phyloP scores from a whole-genome alignment of 2,797 vertebrate genomes.

The Oreortyx pictus region DNA sequence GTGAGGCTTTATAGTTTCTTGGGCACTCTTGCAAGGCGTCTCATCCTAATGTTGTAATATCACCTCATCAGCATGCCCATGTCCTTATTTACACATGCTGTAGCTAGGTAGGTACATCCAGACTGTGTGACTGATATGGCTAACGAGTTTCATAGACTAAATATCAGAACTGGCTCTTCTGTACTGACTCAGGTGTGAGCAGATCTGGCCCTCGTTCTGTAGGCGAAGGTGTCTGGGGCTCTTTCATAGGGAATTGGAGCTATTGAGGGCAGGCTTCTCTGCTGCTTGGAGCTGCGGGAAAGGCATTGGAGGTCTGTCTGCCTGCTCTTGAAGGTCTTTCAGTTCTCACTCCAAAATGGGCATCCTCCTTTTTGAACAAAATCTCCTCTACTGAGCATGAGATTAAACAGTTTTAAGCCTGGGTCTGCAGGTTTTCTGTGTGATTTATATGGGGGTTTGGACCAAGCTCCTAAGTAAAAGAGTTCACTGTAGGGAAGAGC shows the following conservation, averaged over 20 bases:
- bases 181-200: not conserved
- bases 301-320: not conserved
- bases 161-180: not conserved
- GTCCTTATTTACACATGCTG: fast-evolving
- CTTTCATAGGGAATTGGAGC: not conserved
- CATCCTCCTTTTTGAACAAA: not conserved
- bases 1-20: not conserved
- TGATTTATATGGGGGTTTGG: not conserved
- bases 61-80: not conserved
- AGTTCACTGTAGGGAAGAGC: not conserved
- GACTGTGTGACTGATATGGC: not conserved
- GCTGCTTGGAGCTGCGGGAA: not conserved
- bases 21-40: not conserved
- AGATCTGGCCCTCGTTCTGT: not conserved
- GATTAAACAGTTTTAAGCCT: not conserved
- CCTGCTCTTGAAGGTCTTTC: not conserved
- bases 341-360: not conserved
- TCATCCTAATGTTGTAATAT: not conserved
- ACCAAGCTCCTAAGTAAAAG: not conserved
- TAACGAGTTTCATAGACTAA: fast-evolving
- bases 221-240: not conserved
- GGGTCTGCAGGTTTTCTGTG: not conserved
- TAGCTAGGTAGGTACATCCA: not conserved
- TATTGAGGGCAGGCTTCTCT: not conserved
- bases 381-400: not conserved